Base-by-base conservation (phyloP, 37 sponge, comb jelly and placozoan genomes). In the Eunapius fragilis region DNA sequence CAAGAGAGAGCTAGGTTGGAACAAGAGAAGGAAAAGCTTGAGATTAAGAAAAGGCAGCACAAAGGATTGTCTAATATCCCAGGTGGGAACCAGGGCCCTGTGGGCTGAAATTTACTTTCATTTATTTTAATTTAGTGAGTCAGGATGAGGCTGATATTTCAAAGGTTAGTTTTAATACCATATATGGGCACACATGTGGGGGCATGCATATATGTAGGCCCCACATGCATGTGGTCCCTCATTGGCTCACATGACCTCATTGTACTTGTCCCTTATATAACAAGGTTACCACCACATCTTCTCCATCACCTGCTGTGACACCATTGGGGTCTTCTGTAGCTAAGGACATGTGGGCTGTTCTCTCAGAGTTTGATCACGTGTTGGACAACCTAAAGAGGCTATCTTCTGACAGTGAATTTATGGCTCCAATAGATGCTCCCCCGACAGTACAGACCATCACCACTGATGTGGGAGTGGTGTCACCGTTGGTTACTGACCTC, bases 291-390 rank as follows among this genome's bases (percentile, higher is more conserved):
- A 19, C 9, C 7, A 9, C 4, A 9, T 45, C 47, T 9, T 45
- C 47, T 11, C 47, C 58, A 17, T 58, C 58, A 58, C 58, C 17
- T 4, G 58, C 19, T 58, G 17, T 58, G 22, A 17, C 58, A 58
- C 17, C 58, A 1, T 17, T 58, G 58, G 14, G 6, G 58, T 58
- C 58, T 17, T 58, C 58, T 58, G 58, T 11, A 17, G 58, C 17
- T 4, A 12, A 58, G 14, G 58, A 58, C 58, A 58, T 58, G 58
- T 58, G 58, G 12, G 87, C 81, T 69, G 69, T 78, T 14, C 76
- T 87, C 31, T 87, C 75, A 25, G 71, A 88, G 27, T 88, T 88
- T 77, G 88, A 88, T 31, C 37, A 70, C 0, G 82, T 88, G 14
- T 36, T 88, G 58, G 70, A 31, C 41, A 83, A 49, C 11, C 32